A percentile compares a stretch with the other conserved stretches of the same genome.
Evolutionary conservation across 2,113 vertebrate species (phyloP).

Genomic region (Sakesphorus luctuosus): DNA sequence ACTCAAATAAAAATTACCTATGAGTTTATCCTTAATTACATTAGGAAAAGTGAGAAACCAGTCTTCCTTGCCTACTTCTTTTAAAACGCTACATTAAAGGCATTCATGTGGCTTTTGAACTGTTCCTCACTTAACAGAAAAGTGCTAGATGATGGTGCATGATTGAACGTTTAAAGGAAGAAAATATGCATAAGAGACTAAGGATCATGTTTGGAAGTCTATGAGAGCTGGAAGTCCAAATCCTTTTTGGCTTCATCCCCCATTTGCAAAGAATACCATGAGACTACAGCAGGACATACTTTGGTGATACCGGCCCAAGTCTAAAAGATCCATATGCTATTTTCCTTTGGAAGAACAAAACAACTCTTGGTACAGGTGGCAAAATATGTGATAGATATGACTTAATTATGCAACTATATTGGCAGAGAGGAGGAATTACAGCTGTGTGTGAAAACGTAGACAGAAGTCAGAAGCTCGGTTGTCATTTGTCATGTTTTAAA

Average conservation of each 20-base stretch:
- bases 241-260: neutral
- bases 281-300: neutral
- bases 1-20: neutral
- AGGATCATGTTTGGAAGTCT: neutral
- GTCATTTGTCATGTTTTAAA: neutral
- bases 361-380: neutral
- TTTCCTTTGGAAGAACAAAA: neutral
- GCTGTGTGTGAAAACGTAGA: neutral
- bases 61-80: neutral
- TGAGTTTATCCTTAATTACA: constrained; percentile 1
- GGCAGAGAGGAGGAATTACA: neutral
- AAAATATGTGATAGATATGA: neutral
- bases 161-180: neutral
- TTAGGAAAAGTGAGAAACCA: neutral
- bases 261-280: neutral
- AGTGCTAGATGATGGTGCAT: neutral
- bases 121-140: neutral
- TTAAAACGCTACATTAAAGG: constrained; percentile 1
- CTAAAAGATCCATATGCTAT: neutral
- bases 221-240: neutral
- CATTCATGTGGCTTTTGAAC: neutral
- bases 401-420: neutral
- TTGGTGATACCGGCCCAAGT: neutral
- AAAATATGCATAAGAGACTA: neutral
- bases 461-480: neutral